Evolutionary conservation across 1,140 invertebrate genomes (phyloP).

Genomic region (Drosophila equinoxialis): DNA sequence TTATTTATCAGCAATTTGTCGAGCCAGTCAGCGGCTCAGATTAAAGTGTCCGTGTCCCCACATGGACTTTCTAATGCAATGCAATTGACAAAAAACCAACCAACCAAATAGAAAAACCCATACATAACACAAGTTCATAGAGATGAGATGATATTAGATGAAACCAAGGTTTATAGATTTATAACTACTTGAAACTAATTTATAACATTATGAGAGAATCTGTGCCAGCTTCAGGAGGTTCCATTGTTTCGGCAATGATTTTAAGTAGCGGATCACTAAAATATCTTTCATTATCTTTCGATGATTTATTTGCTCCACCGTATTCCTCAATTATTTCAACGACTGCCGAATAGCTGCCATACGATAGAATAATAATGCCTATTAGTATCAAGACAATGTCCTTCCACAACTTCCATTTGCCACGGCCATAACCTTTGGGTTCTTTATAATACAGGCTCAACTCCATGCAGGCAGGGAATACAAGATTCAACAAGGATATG

Average conservation of each 20-base stretch:
- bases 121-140: neutral
- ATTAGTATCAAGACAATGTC: conserved; percentile 29
- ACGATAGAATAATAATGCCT: conserved; percentile 28
- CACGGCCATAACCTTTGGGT: conserved; percentile 39
- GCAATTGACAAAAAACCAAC: conserved; percentile 41
- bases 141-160: neutral
- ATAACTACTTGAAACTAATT: neutral
- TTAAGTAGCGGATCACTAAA: neutral
- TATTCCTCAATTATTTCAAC: conserved; percentile 16
- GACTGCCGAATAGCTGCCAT: conserved; percentile 33
- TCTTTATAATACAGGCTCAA: conserved; percentile 40
- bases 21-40: conserved; percentile 72
- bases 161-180: no score
- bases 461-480: conserved; percentile 50
- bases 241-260: neutral
- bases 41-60: conserved; percentile 63
- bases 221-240: neutral
- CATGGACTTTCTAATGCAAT: conserved; percentile 72
- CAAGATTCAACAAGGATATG: conserved; percentile 52
- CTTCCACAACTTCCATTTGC: conserved; percentile 47
- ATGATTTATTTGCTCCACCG: neutral
- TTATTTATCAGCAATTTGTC: conserved; percentile 82
- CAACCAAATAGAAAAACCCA: neutral
- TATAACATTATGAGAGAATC: neutral
- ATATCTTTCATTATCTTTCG: neutral